These are phyloP conservation scores for Drusus annulatus DNA, from an alignment of 1,140 invertebrate species.

Conservation along the genomic window DNA sequence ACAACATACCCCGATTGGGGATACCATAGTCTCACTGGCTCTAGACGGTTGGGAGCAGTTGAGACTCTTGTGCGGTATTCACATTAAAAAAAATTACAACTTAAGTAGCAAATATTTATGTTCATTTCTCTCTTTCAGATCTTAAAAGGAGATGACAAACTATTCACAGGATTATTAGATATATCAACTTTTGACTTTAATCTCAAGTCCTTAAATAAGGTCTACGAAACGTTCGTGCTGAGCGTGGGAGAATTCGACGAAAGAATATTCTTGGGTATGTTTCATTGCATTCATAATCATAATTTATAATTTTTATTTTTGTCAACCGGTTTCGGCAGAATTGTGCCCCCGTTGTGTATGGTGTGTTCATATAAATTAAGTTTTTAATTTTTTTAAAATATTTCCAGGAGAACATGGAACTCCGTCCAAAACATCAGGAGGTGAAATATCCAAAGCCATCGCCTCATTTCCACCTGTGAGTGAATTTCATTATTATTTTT, in stretches of 20 bases:
- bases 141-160: conserved; percentile 76
- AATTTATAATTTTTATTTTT: neutral
- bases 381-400: neutral
- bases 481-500: neutral
- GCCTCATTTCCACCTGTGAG: conserved; percentile 21
- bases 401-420: conserved; percentile 37
- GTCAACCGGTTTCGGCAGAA: too few species aligned
- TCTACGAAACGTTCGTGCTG: conserved; percentile 93
- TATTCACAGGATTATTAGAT: conserved; percentile 81
- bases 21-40: too few species aligned
- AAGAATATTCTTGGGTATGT: conserved; percentile 89
- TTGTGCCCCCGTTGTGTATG: too few species aligned
- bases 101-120: too few species aligned
- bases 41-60: too few species aligned
- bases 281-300: neutral
- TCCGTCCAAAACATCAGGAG: neutral
- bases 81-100: too few species aligned
- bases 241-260: conserved; percentile 97
- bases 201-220: conserved; percentile 87
- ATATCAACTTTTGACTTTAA: conserved; percentile 83
- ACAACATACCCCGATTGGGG: too few species aligned
- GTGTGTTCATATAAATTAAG: too few species aligned
- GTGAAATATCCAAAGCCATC: conserved; percentile 35
- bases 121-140: conserved; percentile 61
- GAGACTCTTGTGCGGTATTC: too few species aligned